Percentiles rank a stretch among this genome's conserved stretches.
Conservation (phyloP, 2,797 vertebrate genomes). For the Chaenodraco wilsoni region DNA sequence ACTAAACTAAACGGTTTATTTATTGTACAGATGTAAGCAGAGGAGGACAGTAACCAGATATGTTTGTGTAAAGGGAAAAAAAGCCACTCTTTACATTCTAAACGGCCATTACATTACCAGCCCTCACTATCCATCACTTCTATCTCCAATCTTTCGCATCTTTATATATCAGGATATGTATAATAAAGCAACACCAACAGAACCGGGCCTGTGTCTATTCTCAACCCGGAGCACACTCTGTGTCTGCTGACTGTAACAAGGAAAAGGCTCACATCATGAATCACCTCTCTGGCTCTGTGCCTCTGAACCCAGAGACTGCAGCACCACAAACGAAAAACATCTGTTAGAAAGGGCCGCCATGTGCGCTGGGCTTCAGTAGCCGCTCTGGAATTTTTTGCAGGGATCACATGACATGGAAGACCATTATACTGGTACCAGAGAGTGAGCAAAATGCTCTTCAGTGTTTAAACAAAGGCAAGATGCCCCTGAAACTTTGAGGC, state of each 20-base stretch:
- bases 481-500: constrained; percentile 23
- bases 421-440: constrained; percentile 59
- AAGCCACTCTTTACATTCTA: constrained; percentile 5
- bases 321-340: constrained; percentile 86
- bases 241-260: constrained; percentile 74
- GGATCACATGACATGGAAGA: constrained; percentile 79
- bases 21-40: constrained; percentile 12
- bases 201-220: constrained; percentile 63
- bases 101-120: constrained; percentile 9
- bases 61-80: constrained; percentile 15
- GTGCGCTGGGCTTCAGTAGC: constrained; percentile 76
- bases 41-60: constrained; percentile 28
- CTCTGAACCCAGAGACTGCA: constrained; percentile 72
- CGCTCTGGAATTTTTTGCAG: constrained; percentile 72
- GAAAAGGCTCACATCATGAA: constrained; percentile 79
- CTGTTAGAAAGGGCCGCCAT: constrained; percentile 80
- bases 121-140: constrained; percentile 33
- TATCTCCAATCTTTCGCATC: constrained; percentile 12
- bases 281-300: constrained; percentile 80
- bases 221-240: constrained; percentile 48
- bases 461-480: constrained; percentile 57
- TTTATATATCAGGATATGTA: constrained; percentile 44
- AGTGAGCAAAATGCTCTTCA: constrained; percentile 46
- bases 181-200: constrained; percentile 52
- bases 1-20: not conserved